Evolutionary conservation across 1,140 invertebrate genomes (phyloP).

Genomic region (Hyles vespertilio): DNA sequence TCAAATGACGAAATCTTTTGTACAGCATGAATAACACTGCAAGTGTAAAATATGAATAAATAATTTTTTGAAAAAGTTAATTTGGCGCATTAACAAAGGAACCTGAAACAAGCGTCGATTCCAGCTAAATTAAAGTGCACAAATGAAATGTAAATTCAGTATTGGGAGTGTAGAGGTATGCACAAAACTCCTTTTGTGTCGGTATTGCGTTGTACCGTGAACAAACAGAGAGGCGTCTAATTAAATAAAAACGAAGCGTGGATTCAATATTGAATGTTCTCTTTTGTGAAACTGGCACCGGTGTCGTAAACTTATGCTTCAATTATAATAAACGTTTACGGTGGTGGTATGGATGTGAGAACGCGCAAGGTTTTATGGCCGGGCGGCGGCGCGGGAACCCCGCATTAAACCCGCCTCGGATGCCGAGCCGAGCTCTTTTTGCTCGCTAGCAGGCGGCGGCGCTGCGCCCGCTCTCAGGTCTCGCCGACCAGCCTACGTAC

Average conservation of each 20-base stretch:
- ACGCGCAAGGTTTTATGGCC: conserved; percentile 57
- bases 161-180: too few relatives aligned
- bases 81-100: too few relatives aligned
- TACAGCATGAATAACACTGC: too few relatives aligned
- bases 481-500: not conserved
- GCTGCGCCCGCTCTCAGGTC: conserved; percentile 9
- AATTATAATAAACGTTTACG: conserved; percentile 66
- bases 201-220: too few relatives aligned
- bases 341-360: conserved; percentile 50
- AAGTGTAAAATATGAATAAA: too few relatives aligned
- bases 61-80: too few relatives aligned
- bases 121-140: too few relatives aligned
- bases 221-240: too few relatives aligned
- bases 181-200: too few relatives aligned
- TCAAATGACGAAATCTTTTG: too few relatives aligned
- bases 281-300: conserved; percentile 42
- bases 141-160: too few relatives aligned
- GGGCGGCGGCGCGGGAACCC: conserved; percentile 33
- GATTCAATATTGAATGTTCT: conserved; percentile 42
- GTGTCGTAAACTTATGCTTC: conserved; percentile 58
- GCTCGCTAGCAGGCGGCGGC: conserved; percentile 13
- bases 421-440: conserved; percentile 54
- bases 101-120: too few relatives aligned
- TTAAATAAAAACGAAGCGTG: conserved; percentile 8
- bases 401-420: conserved; percentile 43